Percentiles rank a stretch among this genome's conserved stretches.
Evolutionary conservation across 2,797 vertebrate genomes (phyloP).

Genomic region (Nasua narica): DNA sequence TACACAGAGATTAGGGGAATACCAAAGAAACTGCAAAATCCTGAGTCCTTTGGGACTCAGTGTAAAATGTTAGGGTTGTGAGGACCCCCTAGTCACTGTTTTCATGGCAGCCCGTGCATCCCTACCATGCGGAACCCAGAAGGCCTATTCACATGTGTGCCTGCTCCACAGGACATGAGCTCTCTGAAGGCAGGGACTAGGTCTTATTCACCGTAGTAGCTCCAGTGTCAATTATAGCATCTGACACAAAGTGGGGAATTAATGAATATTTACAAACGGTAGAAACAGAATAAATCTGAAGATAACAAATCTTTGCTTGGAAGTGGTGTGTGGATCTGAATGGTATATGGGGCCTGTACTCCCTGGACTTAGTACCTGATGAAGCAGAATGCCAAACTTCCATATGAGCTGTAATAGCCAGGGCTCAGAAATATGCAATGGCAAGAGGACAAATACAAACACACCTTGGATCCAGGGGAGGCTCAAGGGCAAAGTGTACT

Average conservation of each 20-base stretch:
- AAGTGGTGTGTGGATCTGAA: background rate
- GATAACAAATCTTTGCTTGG: slow-evolving; percentile 14
- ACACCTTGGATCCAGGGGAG: background rate
- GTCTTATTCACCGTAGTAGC: background rate
- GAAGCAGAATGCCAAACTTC: background rate
- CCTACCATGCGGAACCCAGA: background rate
- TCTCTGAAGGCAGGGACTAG: background rate
- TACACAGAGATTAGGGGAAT: background rate
- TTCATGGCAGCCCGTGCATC: background rate
- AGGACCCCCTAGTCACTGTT: background rate
- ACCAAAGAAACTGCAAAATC: background rate
- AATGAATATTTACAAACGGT: background rate
- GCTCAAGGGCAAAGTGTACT: background rate
- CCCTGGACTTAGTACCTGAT: background rate
- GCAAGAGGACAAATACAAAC: background rate
- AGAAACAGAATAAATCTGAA: background rate
- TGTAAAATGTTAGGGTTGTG: background rate
- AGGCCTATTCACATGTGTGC: background rate
- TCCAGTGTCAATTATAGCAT: background rate
- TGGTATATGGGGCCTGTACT: background rate
- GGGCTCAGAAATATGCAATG: background rate
- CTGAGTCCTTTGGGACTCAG: background rate
- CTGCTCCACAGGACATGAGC: background rate
- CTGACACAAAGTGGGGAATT: background rate
- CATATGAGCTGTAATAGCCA: slow-evolving; percentile 22